Conservation (phyloP, 2,888 invertebrate species). For the Oscheius sp. region DNA sequence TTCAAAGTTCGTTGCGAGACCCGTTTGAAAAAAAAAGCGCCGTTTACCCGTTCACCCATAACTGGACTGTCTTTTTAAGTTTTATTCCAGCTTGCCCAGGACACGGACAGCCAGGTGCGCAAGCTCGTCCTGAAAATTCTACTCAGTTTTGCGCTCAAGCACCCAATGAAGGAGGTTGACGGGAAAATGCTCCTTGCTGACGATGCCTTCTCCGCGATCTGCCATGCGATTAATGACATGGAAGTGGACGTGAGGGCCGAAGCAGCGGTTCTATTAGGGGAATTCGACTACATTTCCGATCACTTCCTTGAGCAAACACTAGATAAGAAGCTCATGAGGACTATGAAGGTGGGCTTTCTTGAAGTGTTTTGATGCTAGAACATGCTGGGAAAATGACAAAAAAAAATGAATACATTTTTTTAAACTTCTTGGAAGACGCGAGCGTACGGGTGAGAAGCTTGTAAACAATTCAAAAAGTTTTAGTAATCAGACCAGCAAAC, state of each 20-base stretch:
- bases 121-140: conserved; percentile 9
- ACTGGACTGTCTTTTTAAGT: too few species aligned
- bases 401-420: too few species aligned
- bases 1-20: too few species aligned
- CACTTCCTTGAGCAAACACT: conserved; percentile 93
- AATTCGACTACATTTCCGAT: conserved; percentile 87
- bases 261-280: conserved; percentile 78
- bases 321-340: conserved; percentile 96
- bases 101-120: conserved; percentile 25
- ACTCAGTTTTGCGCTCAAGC: not conserved
- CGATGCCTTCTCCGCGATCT: conserved; percentile 94
- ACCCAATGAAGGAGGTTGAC: not conserved
- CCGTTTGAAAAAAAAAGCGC: too few species aligned
- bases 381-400: too few species aligned
- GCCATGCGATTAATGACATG: conserved; percentile 90
- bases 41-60: too few species aligned
- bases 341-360: conserved; percentile 82
- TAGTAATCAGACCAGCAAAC: too few species aligned
- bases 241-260: conserved; percentile 76
- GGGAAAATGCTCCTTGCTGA: conserved; percentile 80
- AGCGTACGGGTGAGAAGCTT: too few species aligned
- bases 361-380: too few species aligned
- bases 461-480: too few species aligned
- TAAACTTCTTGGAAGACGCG: too few species aligned
- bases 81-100: not conserved